Conservation (phyloP, 1,140 invertebrate species). For the Micrasema minimum region DNA sequence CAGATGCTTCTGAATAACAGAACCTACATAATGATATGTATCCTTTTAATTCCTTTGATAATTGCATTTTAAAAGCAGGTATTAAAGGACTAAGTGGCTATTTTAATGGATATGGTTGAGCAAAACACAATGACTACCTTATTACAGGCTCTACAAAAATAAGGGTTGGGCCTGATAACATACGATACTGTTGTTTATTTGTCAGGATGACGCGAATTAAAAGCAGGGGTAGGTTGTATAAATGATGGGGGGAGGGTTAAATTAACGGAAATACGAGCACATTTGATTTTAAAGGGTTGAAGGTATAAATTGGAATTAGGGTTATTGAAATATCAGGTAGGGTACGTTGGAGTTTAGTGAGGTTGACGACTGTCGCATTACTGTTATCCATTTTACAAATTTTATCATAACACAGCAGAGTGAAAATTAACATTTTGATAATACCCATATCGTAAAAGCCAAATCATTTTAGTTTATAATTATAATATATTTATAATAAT, state of each 20-base stretch:
- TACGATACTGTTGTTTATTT: slow-evolving; percentile 32
- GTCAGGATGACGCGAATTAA: slow-evolving; percentile 29
- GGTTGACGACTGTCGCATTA: too few species aligned
- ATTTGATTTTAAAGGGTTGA: slow-evolving; percentile 1
- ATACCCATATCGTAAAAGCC: too few species aligned
- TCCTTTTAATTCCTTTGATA: slow-evolving; percentile 31
- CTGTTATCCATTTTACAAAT: too few species aligned
- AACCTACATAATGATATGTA: slow-evolving; percentile 10
- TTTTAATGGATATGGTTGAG: slow-evolving; percentile 29
- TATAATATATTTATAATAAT: too few species aligned
- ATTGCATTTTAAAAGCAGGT: slow-evolving; percentile 37
- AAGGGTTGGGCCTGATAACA: slow-evolving; percentile 8
- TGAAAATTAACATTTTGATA: too few species aligned
- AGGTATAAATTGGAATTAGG: neutral
- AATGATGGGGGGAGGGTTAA: neutral
- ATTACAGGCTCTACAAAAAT: slow-evolving; percentile 4
- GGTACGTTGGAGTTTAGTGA: too few species aligned
- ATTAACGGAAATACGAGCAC: slow-evolving; percentile 22
- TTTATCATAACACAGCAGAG: too few species aligned
- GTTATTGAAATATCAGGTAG: too few species aligned
- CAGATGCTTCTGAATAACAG: slow-evolving; percentile 3
- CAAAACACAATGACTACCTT: slow-evolving; percentile 23
- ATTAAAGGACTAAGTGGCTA: slow-evolving; percentile 32
- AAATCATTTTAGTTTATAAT: too few species aligned
- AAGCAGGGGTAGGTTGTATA: slow-evolving; percentile 1